Percentiles rank a stretch among this genome's conserved stretches.
Evolutionary conservation across 2,888 invertebrate genomes (phyloP).

Genomic region (Lycophotia porphyrea): DNA sequence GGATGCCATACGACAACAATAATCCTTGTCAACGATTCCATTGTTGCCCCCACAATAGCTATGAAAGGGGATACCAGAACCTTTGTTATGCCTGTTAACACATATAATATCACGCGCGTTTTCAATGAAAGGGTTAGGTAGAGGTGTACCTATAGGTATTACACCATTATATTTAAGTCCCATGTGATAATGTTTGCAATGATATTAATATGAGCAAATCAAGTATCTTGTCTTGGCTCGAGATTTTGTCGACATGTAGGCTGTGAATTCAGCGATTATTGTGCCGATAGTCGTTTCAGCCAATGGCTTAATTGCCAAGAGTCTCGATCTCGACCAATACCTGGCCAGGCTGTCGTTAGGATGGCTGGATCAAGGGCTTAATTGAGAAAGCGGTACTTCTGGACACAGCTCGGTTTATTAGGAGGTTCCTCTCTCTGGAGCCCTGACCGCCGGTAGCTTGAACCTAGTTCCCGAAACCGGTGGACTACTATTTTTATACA

Average conservation of each 20-base stretch:
- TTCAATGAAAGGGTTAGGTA: background rate
- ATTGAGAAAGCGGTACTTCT: background rate
- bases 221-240: background rate
- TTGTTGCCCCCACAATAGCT: constrained; percentile 18
- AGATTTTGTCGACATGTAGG: background rate
- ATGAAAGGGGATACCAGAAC: background rate
- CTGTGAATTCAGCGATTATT: background rate
- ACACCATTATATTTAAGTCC: background rate
- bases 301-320: background rate
- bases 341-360: background rate
- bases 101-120: background rate
- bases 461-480: background rate
- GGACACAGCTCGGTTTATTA: background rate
- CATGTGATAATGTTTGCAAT: background rate
- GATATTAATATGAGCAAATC: background rate
- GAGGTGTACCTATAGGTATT: background rate
- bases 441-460: background rate
- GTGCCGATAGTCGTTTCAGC: background rate
- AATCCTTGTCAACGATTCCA: constrained; percentile 1
- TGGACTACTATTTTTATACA: no score
- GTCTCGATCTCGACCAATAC: background rate
- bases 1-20: background rate
- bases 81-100: background rate
- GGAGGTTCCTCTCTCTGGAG: no score
- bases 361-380: background rate